phyloP scores from a whole-genome alignment of 2,797 vertebrate species.

The Mus minutoides region DNA sequence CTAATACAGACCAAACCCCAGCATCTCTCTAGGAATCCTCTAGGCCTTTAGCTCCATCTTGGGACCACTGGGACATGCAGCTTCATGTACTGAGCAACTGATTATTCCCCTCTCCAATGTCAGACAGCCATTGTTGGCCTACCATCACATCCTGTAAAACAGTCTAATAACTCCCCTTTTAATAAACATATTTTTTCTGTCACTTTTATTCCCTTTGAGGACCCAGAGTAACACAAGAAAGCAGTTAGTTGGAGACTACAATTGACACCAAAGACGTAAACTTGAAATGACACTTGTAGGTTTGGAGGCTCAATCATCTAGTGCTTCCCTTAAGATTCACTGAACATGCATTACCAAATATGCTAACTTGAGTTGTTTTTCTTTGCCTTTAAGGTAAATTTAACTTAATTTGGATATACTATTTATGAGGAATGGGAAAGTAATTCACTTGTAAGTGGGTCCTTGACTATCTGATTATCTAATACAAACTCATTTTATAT shows the following conservation, averaged over 20 bases:
- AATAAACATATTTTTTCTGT: not conserved
- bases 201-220: not conserved
- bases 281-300: constrained; percentile 22
- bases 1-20: not conserved
- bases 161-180: not conserved
- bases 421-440: not conserved
- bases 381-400: constrained; percentile 29
- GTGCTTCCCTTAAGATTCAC: not conserved
- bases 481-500: constrained; percentile 48
- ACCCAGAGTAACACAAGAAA: not conserved
- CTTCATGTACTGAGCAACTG: not conserved
- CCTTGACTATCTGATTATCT: constrained; percentile 23
- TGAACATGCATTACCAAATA: not conserved
- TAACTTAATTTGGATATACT: constrained; percentile 24
- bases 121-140: not conserved
- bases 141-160: not conserved
- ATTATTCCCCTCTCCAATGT: not conserved
- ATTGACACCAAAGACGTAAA: not conserved
- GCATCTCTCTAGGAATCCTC: not conserved
- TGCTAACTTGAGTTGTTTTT: not conserved
- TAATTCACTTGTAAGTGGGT: constrained; percentile 7
- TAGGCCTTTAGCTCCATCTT: not conserved
- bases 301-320: constrained; percentile 4
- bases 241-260: not conserved
- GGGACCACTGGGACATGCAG: not conserved